Evolutionary conservation across 35 echinoderm and acorn worm species (phyloP).

Genomic region (Patiria miniata): DNA sequence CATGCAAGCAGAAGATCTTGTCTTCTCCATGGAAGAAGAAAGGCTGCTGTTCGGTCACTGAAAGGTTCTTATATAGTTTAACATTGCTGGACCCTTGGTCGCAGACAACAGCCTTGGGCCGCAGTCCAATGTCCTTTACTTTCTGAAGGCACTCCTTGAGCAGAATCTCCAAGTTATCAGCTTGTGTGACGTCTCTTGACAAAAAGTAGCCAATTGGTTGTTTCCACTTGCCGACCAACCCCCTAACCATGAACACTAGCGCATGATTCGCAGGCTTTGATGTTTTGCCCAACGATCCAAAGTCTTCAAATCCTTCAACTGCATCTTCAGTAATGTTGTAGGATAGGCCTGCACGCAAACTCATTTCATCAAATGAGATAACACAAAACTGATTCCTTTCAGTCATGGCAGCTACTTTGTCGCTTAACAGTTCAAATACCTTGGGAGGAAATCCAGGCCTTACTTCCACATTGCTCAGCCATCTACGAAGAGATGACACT

Average conservation of each 20-base stretch:
- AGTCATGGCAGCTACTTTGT: constrained; percentile 32
- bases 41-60: constrained; percentile 39
- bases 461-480: constrained; percentile 46
- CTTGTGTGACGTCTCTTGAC: constrained; percentile 21
- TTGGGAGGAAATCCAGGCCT: constrained; percentile 40
- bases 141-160: constrained; percentile 45
- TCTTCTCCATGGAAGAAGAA: constrained; percentile 29
- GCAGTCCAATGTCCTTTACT: constrained; percentile 45
- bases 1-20: constrained; percentile 59
- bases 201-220: too few relatives aligned
- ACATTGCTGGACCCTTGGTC: too few relatives aligned
- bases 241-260: constrained; percentile 60
- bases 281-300: constrained; percentile 34
- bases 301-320: constrained; percentile 73
- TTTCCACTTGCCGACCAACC: constrained; percentile 27
- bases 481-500: constrained; percentile 29
- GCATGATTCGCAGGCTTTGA: constrained; percentile 54
- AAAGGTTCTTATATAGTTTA: constrained; percentile 7
- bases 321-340: constrained; percentile 52
- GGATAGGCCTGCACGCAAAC: constrained; percentile 38
- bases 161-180: neutral
- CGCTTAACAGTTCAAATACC: constrained; percentile 38
- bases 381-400: constrained; percentile 55
- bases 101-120: constrained; percentile 46
- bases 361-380: constrained; percentile 51